Base-by-base conservation (phyloP, 2,797 vertebrate genomes). In the Prionace glauca region DNA sequence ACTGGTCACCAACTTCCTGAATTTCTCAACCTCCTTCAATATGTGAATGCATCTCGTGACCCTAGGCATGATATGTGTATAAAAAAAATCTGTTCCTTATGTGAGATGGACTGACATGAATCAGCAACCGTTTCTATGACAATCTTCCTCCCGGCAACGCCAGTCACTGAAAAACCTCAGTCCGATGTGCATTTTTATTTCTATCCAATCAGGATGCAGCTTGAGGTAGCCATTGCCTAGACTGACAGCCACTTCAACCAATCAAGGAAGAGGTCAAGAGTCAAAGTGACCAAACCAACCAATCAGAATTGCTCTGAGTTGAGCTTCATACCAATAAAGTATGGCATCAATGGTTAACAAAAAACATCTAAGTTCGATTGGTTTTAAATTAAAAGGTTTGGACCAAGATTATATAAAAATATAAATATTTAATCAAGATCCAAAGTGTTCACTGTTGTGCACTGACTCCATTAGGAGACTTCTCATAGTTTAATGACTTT, bases 371-470 rank as follows among this genome's bases (percentile, higher is more conserved):
- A 41, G 90, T 69, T 92, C 41, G 62, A 92, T 92, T 69, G 65
- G 65, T 65, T 92, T 92, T 92, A 92, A 92, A 92, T 92, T 92
- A 92, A 92, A 92, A 92, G 90, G n/a, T 41, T 65, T n/a, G 20
- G 65, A 69, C 62, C 90, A 92, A 69, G 65, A 92, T 69, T 92
- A 10, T 36, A 92, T 92, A 92, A 92, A 92, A 69, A 92, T 69
- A 69, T 36, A 92, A 69, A 92, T 92, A 41, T 92, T 92, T 67
- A 77, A 77, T 77, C 32, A 77, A 77, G 72, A 92, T 69, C 67
- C 65, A 41, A 92, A 92, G 90, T 92, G n/a, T 67, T 92, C 90
- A 92, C 90, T 92, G 90, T 10, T 92, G 90, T 41, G 65, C 62
- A 41, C 20, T 69, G 90, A 92, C n/a, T 92, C 90, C 90, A 92